Evolutionary conservation across 1,140 invertebrate species (phyloP).

Genomic region (Meloidogyne chitwoodi): DNA sequence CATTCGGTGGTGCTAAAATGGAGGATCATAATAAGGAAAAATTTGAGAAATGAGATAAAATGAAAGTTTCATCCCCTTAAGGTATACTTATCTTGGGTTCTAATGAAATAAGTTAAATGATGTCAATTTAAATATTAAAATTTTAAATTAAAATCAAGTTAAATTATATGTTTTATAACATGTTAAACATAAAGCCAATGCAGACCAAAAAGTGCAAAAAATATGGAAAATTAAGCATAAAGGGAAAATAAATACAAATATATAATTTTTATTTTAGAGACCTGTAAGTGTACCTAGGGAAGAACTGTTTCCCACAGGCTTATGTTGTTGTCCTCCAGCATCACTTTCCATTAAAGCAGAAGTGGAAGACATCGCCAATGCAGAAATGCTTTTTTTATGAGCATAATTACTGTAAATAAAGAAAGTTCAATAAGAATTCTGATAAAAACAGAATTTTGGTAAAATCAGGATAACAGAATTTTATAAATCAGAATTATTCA

Average conservation of each 20-base stretch:
- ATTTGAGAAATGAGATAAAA: no score
- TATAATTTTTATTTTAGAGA: background rate
- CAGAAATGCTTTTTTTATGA: conserved; percentile 24
- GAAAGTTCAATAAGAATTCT: no score
- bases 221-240: background rate
- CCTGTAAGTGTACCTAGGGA: conserved; percentile 31
- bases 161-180: no score
- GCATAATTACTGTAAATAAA: conserved; percentile 2
- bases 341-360: conserved; percentile 8
- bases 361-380: conserved; percentile 34
- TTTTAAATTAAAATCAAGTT: no score
- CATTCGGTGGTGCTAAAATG: conserved; percentile 31
- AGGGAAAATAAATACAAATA: background rate
- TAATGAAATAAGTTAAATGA: no score
- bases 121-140: no score
- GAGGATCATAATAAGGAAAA: no score
- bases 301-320: conserved; percentile 36
- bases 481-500: no score
- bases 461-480: no score
- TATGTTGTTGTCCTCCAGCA: conserved; percentile 2
- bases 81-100: no score
- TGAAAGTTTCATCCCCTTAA: no score
- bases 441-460: no score
- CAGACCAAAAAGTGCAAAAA: background rate
- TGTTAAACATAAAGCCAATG: background rate